These are phyloP conservation scores for Rattus norvegicus DNA, from an alignment of 2,113 vertebrate genomes.

Conservation along the genomic window DNA sequence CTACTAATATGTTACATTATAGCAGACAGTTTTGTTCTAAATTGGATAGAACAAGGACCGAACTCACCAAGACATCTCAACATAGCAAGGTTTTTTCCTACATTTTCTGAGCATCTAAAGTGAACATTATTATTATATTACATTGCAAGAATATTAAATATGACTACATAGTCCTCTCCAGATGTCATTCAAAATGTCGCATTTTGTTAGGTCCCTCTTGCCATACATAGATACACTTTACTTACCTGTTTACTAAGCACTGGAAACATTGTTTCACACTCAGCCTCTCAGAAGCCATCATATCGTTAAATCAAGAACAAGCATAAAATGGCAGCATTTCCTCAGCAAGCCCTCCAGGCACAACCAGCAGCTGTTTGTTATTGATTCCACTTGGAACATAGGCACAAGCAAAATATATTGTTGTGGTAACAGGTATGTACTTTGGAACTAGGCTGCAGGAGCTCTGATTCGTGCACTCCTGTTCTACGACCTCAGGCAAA, in stretches of 20 bases:
- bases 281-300: not conserved
- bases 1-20: not conserved
- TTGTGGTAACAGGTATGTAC: not conserved
- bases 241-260: not conserved
- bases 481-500: slow-evolving; percentile 46
- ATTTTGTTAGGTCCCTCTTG: not conserved
- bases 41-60: not conserved
- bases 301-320: not conserved
- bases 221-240: not conserved
- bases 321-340: slow-evolving; percentile 2
- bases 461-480: slow-evolving; percentile 7
- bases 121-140: not conserved
- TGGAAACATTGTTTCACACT: not conserved
- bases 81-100: not conserved
- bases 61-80: slow-evolving; percentile 2
- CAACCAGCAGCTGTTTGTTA: not conserved
- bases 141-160: not conserved
- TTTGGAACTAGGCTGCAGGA: not conserved
- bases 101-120: not conserved
- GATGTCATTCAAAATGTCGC: slow-evolving; percentile 24
- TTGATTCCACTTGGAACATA: not conserved
- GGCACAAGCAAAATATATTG: not conserved
- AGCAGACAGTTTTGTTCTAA: not conserved
- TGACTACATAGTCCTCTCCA: not conserved
- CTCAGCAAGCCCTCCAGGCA: not conserved